Percentiles rank a stretch among this genome's conserved stretches.
Conservation (phyloP, 2,888 invertebrate genomes). For the Lampropteryx suffumata region DNA sequence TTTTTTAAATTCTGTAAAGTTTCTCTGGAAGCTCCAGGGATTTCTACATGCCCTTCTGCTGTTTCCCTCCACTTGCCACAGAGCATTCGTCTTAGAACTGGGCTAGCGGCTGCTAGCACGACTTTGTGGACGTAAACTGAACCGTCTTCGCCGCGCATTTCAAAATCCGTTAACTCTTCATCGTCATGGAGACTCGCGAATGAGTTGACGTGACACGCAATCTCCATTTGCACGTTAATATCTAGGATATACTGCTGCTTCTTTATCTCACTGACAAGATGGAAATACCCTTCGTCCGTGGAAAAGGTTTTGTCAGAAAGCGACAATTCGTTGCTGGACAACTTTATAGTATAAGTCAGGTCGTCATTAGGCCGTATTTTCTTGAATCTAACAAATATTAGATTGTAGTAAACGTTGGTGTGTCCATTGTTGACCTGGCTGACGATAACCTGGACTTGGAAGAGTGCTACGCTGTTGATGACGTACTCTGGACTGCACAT, state of each 20-base stretch:
- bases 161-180: constrained; percentile 55
- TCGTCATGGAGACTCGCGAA: constrained; percentile 48
- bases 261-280: constrained; percentile 45
- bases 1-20: constrained; percentile 52
- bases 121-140: constrained; percentile 51
- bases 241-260: constrained; percentile 47
- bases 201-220: constrained; percentile 41
- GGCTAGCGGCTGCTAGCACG: constrained; percentile 53
- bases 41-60: constrained; percentile 45
- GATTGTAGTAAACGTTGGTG: constrained; percentile 44
- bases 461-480: constrained; percentile 42
- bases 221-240: constrained; percentile 42
- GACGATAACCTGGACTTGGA: constrained; percentile 46
- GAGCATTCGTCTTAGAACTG: constrained; percentile 52
- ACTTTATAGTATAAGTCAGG: constrained; percentile 42
- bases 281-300: constrained; percentile 54
- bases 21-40: constrained; percentile 44
- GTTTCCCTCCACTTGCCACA: constrained; percentile 54
- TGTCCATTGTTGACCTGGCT: constrained; percentile 44
- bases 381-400: constrained; percentile 46
- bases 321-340: constrained; percentile 42
- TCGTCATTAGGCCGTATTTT: constrained; percentile 43
- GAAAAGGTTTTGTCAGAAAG: constrained; percentile 42
- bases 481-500: constrained; percentile 43
- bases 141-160: constrained; percentile 52